Evolutionary conservation across 2,113 vertebrate species (phyloP), one percentile per base, ranked within the genome.

Genomic region (Cricetomys ansorgei): DNA sequence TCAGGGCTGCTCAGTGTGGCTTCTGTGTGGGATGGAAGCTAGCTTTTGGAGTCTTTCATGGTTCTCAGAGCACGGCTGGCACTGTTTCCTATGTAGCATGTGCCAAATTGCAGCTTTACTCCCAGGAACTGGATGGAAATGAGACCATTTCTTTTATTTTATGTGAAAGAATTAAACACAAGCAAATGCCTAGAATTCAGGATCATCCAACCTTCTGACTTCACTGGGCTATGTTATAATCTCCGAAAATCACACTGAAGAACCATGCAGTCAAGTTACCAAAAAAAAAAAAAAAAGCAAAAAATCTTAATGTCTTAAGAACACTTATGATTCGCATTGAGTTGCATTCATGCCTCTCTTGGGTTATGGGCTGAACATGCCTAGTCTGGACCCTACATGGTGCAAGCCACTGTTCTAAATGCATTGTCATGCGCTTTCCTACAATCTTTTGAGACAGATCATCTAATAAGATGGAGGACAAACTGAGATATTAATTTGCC

Each of bases 391-490:
- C 45, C 17, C 10, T 67, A 17, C 23, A 17, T 72, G 65, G 80
- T 70, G 29, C 48, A 40, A 83, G 67, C 12, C 34, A 10, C 16
- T 76, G 15, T 81, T 94, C 80, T 55, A n/a, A 95, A 65, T 64
- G 55, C n/a, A 77, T 92, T 73, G 0, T 87, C 73, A 15, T 10
- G 81, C 50, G 40, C 45, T 62, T 73, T 43, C 77, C 59, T 53
- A 31, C 19, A 59, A 0, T 55, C 84, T 77, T 81, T 65, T 43
- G 59, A 91, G 72, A 34, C 80, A 67, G 25, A 31, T 67, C 21
- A 50, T 84, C 40, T 95, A 8, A 83, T 57, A 53, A 96, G 97
- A 72, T 88, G 31, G 75, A n/a, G n/a, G 25, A 50, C 45, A 25
- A 76, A 29, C 50, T 64, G 37, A 84, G 84, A 90, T 34, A 45